Base-by-base conservation (phyloP, 2,888 invertebrate species). In the Meteorus colon region DNA sequence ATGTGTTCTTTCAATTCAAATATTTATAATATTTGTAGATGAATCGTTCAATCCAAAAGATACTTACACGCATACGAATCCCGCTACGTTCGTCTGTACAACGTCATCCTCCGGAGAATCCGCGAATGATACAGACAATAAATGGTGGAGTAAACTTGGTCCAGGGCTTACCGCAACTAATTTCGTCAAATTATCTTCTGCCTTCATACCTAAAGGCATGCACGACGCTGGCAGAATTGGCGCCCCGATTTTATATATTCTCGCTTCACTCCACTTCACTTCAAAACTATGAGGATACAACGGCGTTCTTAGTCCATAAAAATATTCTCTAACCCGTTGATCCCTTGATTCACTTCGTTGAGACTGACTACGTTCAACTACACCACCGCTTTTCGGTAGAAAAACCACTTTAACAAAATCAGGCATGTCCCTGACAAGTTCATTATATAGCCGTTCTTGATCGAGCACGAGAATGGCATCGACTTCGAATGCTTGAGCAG, bases 381-480 rank as follows among this genome's bases (percentile, higher is more conserved):
- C 98, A 60, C 99, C 99, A 34, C 98, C 98, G 88, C 98, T 98
- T 90, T 99, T 99, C 0, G 98, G 98, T 78, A 97, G 90, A 82
- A 97, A 94, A 0, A 98, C 87, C 0, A 99, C 96, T 91, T 97
- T 96, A 10, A 98, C 97, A 90, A 96, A 97, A 78, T 94, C 93
- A 0, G 98, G 98, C 93, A 99, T 95, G 89, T 99, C 99, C 66
- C 97, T 91, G 73, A 96, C 94, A 66, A 99, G 91, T 90, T 99
- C 98, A 86, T 96, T 98, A 90, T 97, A 98, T 0, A 99, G 91
- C 81, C 98, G 92, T 89, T 99, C 99, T 88, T 99, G 98, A 89
- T 99, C 99, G 79, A 99, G 89, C 0, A 99, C 98, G 82, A 99
- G 91, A 82, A 99, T 96, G 0, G 98, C 95, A 86, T 98, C 97